phyloP scores from a whole-genome alignment of 1,140 invertebrate genomes.

The Mylabris phalerata region DNA sequence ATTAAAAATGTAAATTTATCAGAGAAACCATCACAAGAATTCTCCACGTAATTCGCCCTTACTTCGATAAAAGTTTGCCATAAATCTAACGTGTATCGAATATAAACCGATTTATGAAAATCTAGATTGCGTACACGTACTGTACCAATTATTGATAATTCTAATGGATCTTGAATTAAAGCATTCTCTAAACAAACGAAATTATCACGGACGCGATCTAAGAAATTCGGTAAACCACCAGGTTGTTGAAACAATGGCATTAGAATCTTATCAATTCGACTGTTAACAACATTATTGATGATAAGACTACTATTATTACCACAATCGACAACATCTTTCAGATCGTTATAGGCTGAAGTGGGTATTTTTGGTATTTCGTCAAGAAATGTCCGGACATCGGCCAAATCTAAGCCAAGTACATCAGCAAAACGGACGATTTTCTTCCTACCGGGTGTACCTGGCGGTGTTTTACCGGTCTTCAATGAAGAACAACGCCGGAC shows the following conservation, averaged over 20 bases:
- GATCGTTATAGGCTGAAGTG: slow-evolving; percentile 73
- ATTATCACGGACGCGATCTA: slow-evolving; percentile 64
- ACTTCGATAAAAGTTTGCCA: slow-evolving; percentile 82
- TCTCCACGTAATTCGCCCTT: slow-evolving; percentile 72
- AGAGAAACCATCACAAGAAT: slow-evolving; percentile 88
- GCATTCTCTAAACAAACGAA: slow-evolving; percentile 82
- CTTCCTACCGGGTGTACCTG: slow-evolving; percentile 79
- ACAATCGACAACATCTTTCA: slow-evolving; percentile 49
- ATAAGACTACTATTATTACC: slow-evolving; percentile 29
- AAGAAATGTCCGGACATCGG: slow-evolving; percentile 81
- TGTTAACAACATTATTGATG: background rate
- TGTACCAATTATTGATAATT: slow-evolving; percentile 73
- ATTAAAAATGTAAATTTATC: slow-evolving; percentile 80
- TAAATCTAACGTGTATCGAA: slow-evolving; percentile 78
- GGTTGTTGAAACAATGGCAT: slow-evolving; percentile 81
- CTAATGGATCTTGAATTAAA: slow-evolving; percentile 59
- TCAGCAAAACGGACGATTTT: slow-evolving; percentile 95
- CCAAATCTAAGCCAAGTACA: slow-evolving; percentile 85
- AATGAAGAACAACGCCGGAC: slow-evolving; percentile 76
- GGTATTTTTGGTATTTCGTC: slow-evolving; percentile 85
- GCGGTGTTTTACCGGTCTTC: slow-evolving; percentile 86
- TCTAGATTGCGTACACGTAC: slow-evolving; percentile 85
- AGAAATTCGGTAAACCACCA: slow-evolving; percentile 63
- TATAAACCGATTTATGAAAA: slow-evolving; percentile 83
- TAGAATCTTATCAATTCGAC: slow-evolving; percentile 50